Conservation (phyloP, 2,113 vertebrate genomes). For the Nothocercus nigrocapillus region DNA sequence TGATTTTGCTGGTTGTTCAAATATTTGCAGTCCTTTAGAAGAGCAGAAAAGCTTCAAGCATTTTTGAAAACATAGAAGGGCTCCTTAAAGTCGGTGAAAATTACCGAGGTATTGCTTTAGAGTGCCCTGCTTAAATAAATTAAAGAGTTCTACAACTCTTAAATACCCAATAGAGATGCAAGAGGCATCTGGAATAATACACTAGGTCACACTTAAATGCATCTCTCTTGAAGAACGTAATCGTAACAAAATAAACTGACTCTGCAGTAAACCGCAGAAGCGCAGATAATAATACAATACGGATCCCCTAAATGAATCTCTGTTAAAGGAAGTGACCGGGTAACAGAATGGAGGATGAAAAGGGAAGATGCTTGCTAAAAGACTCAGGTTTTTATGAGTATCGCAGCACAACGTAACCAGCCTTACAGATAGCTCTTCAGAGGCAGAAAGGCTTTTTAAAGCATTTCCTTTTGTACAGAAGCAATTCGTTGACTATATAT, state of each 20-base stretch:
- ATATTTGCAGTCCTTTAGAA: constrained; percentile 74
- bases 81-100: constrained; percentile 72
- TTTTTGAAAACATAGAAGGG: constrained; percentile 72
- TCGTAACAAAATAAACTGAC: constrained; percentile 67
- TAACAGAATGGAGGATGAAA: constrained; percentile 58
- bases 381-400: constrained; percentile 75
- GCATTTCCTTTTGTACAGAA: not conserved
- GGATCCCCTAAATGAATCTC: constrained; percentile 43
- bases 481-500: not conserved
- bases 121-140: constrained; percentile 77
- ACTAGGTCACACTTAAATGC: constrained; percentile 79
- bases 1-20: constrained; percentile 67
- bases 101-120: constrained; percentile 64
- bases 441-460: constrained; percentile 41
- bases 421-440: not conserved
- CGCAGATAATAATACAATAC: constrained; percentile 43
- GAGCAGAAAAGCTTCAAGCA: constrained; percentile 67
- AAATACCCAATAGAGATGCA: constrained; percentile 67
- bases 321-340: constrained; percentile 69
- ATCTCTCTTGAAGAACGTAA: constrained; percentile 73
- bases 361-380: constrained; percentile 67
- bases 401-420: constrained; percentile 65
- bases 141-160: constrained; percentile 77
- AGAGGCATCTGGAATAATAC: constrained; percentile 71
- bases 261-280: constrained; percentile 58